Base-by-base conservation (phyloP, 2,888 invertebrate genomes). In the Heliconius hortense region DNA sequence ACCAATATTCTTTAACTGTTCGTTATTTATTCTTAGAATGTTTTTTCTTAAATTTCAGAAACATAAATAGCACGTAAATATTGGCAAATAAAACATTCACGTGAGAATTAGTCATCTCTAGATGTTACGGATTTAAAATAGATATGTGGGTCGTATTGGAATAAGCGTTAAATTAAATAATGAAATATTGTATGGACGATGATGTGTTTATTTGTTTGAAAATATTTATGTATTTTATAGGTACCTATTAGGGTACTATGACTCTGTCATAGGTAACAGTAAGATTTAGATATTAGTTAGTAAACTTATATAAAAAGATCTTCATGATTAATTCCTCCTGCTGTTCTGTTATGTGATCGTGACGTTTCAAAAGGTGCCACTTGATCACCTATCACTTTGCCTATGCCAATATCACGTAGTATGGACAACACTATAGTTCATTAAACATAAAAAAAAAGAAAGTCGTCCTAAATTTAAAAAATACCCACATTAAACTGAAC, bases 131-230 rank as follows among this genome's bases (percentile, higher is more conserved):
- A 35, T 70, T 35, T 43, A 43, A 59, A 71, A 71, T 60, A 71
- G 71, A 71, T 60, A 71, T 71, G 62, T 71, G 43, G 71, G 71
- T 26, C 71, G 59, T 71, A 71, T 62, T 71, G 26, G 43, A 62
- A 60, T 59, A 62, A 71, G 71, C 60, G 26, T 39, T 39, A 60
- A 68, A 68, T 35, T 35, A 59, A 69, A 69, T 69, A 56, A 56
- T 56, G 69, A 69, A 13, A n/a, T 71, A 62, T 39, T 62, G 26
- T 60, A 39, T 35, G 26, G 18, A 62, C 26, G 39, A 43, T 62
- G 59, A 56, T 56, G 3, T 56, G 56, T 31, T 31, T 56, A 56
- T 56, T 31, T 56, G 24, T 35, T 8, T 3, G 8, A 35, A 31
- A 24, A 31, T 56, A 56, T 7, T 35, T 53, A 21, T 21, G 3